Conservation (phyloP, 2,888 invertebrate genomes). For the Lasius platythorax region DNA sequence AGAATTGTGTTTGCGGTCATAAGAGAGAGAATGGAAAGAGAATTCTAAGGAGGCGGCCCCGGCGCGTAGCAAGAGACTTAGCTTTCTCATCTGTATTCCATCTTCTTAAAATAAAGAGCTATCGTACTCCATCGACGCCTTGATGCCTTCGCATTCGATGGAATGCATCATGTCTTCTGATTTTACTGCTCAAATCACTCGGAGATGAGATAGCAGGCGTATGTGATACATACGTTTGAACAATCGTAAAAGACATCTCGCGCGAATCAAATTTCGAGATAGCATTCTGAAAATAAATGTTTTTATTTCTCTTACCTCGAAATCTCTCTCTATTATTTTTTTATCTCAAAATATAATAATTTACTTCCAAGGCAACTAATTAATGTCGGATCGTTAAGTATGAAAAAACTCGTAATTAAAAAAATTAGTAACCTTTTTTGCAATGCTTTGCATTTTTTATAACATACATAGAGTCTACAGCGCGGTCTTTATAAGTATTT, state of each 20-base stretch:
- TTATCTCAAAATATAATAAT: not conserved
- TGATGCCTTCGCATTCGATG: not conserved
- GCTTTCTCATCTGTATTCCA: conserved; percentile 36
- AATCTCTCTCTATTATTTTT: not conserved
- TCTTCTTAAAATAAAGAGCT: conserved; percentile 47
- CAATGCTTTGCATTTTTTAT: not conserved
- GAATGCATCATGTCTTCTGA: conserved; percentile 9
- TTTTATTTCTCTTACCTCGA: not conserved
- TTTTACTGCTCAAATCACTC: conserved; percentile 33
- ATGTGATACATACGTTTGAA: conserved; percentile 4
- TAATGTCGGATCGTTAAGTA: not conserved
- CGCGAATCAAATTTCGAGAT: not conserved
- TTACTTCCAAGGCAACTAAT: not conserved
- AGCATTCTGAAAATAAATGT: conserved; percentile 24
- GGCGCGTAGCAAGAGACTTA: conserved; percentile 25
- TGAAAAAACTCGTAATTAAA: not conserved
- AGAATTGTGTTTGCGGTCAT: conserved; percentile 50
- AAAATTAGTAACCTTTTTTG: not conserved
- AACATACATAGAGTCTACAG: not conserved
- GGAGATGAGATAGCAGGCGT: not conserved
- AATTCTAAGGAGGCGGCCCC: conserved; percentile 15
- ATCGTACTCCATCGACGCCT: not conserved
- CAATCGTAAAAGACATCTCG: conserved; percentile 21
- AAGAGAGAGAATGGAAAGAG: not conserved
- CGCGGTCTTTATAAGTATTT: not conserved